Evolutionary conservation across 2,797 vertebrate genomes (phyloP), one percentile per base, ranked within the genome.

Genomic region (Corythornis leucogaster): DNA sequence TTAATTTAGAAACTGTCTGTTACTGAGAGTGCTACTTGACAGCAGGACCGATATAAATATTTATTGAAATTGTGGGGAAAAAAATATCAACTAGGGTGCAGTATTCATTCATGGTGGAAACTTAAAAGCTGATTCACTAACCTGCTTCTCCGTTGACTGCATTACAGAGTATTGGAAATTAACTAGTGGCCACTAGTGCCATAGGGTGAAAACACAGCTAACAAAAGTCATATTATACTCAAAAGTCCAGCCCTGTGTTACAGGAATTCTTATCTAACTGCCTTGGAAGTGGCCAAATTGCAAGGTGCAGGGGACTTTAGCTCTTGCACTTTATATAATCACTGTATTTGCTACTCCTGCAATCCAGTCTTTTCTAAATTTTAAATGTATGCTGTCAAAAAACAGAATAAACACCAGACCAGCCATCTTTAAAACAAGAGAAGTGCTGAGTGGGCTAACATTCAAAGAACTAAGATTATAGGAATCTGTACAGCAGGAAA

Each of bases 1-100:
- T 92, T 87, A 92, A 94, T 95, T 93, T 91, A 94, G 53, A 59
- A 93, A 45, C 45, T 85, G 68, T 67, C 66, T 93, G 63, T 94
- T 92, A 92, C 59, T 76, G 24, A 80, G 92, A 85, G 50, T 92
- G 66, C 28, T 90, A 74, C 87, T 92, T 96, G 74, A 92, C 74
- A 80, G 74, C 55, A 26, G 46, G 19, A 16, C 69, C 48, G 61
- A 85, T 25, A 95, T 90, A 94, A 94, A 94, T 95, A 73, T 78
- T 94, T 80, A 70, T 62, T 94, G 67, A 42, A 77, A 57, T 91
- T 93, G 33, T 4, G 16, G 53, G 14, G 43, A 15, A 42, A 9
- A 48, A 14, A 82, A 55, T 74, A 67, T 68, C 12, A 71, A 28
- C n/a, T 64, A 87, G 31, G 50, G 76, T 70, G 70, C 57, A 86